These are phyloP conservation scores for Otocyon megalotis DNA, from an alignment of 2,113 vertebrate genomes.

Conservation along the genomic window DNA sequence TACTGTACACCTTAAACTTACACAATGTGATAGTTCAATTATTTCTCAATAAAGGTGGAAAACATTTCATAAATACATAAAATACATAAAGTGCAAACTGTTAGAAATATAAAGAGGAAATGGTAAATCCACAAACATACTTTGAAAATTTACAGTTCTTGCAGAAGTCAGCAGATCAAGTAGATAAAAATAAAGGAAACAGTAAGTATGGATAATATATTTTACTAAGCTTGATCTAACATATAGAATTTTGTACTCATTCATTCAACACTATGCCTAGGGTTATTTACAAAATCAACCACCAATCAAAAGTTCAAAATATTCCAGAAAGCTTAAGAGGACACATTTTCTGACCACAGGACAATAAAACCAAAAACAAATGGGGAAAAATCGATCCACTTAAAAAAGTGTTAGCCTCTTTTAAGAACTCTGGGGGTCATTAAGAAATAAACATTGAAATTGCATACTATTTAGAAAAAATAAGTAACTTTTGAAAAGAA, in stretches of 20 bases:
- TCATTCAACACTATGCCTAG: not conserved
- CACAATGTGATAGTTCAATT: not conserved
- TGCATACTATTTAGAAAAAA: conserved; percentile 4
- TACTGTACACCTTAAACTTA: not conserved
- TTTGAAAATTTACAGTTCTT: conserved; percentile 27
- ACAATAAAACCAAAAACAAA: conserved; percentile 1
- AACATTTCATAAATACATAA: not conserved
- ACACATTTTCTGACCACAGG: not conserved
- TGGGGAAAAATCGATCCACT: not conserved
- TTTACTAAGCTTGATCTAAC: not conserved
- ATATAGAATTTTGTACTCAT: not conserved
- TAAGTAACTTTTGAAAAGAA: not conserved
- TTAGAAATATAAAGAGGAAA: conserved; percentile 34
- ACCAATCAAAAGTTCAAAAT: not conserved
- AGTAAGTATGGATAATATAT: not conserved
- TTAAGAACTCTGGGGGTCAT: not conserved
- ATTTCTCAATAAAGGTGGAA: not conserved
- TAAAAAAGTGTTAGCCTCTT: not conserved
- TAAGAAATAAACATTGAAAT: conserved; percentile 42
- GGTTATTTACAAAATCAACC: conserved; percentile 30
- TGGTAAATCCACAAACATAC: not conserved
- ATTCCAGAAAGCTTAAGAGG: not conserved
- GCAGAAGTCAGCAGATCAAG: conserved; percentile 23
- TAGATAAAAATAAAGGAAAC: not conserved
- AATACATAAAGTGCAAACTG: not conserved